A percentile compares a stretch with the other conserved stretches of the same genome.
phyloP scores from a whole-genome alignment of 2,888 invertebrate species.

The Noctua comes region DNA sequence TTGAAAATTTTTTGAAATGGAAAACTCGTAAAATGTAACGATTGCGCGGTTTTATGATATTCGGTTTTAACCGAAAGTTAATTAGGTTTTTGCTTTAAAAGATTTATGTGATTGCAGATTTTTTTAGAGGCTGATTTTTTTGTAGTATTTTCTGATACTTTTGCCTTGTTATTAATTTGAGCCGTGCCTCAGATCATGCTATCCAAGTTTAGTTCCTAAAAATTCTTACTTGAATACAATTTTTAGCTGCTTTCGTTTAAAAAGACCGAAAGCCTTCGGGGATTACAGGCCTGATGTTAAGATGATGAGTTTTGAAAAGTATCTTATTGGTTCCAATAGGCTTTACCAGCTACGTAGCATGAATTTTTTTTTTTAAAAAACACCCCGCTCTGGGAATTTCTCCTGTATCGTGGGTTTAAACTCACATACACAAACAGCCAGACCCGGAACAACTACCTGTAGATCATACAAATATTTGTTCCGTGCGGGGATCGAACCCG shows the following conservation, averaged over 20 bases:
- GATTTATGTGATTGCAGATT: not conserved
- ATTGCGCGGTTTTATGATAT: conserved; percentile 40
- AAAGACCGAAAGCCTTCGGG: not conserved
- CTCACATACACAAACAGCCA: too few species aligned
- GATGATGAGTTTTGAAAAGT: not conserved
- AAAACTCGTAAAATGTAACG: conserved; percentile 40
- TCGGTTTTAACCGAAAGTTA: conserved; percentile 32
- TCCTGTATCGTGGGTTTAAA: too few species aligned
- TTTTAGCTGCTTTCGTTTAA: not conserved
- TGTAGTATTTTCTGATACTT: not conserved
- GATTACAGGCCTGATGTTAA: not conserved
- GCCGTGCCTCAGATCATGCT: not conserved
- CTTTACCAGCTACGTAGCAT: not conserved
- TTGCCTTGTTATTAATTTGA: not conserved
- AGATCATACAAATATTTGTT: too few species aligned
- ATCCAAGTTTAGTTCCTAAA: not conserved
- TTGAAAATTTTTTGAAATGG: conserved; percentile 23
- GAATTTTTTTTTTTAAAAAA: too few species aligned
- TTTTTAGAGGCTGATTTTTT: not conserved
- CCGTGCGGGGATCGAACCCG: too few species aligned
- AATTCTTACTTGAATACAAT: not conserved
- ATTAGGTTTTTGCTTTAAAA: conserved; percentile 39
- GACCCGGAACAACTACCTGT: too few species aligned
- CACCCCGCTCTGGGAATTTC: too few species aligned
- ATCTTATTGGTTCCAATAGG: not conserved